A percentile compares a stretch with the other conserved stretches of the same genome.
Conservation (phyloP, 2,888 invertebrate species). For the Saturnia pavonia region DNA sequence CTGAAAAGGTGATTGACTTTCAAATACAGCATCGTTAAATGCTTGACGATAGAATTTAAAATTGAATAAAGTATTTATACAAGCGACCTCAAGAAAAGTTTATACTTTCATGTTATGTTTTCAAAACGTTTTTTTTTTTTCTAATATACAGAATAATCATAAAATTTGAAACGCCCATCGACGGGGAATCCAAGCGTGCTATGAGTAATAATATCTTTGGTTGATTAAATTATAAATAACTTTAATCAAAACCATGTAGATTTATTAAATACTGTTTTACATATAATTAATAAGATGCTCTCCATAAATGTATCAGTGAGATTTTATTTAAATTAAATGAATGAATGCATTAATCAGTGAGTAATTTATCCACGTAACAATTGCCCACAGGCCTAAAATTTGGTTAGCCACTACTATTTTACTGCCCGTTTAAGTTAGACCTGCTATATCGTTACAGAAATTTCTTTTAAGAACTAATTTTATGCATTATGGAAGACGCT, state of each 20-base stretch:
- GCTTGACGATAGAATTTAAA: neutral
- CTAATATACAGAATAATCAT: neutral
- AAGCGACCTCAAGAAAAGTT: neutral
- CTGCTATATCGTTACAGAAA: constrained; percentile 39
- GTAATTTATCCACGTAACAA: constrained; percentile 61
- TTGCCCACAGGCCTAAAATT: constrained; percentile 51
- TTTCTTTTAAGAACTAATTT: constrained; percentile 35
- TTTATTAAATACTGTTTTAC: neutral
- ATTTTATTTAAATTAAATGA: neutral
- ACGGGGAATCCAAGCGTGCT: neutral
- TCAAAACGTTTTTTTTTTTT: neutral
- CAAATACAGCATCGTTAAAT: neutral
- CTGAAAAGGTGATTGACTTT: too few relatives aligned
- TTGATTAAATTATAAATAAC: neutral
- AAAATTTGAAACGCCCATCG: neutral
- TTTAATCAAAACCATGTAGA: neutral
- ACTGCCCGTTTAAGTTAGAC: constrained; percentile 47
- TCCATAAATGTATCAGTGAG: neutral
- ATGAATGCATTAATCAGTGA: too few relatives aligned
- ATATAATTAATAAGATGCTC: neutral
- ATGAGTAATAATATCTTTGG: neutral
- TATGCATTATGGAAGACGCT: constrained; percentile 27
- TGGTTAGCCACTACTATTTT: constrained; percentile 40
- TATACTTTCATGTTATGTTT: neutral
- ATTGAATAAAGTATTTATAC: neutral